Conservation (phyloP, 2,888 invertebrate genomes). For the Hybos culiciformis region DNA sequence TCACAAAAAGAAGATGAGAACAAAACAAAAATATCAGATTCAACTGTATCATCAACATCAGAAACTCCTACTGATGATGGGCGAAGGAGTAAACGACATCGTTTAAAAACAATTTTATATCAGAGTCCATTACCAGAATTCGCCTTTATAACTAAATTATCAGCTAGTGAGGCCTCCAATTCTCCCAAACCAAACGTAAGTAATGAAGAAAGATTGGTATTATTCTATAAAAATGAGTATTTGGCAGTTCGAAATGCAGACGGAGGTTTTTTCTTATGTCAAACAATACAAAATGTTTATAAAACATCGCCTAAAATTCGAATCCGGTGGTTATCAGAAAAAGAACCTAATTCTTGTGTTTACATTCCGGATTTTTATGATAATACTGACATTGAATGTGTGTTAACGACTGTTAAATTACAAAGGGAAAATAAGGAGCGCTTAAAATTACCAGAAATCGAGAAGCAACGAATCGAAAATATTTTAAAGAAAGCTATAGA, state of each 20-base stretch:
- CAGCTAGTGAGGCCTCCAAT: slow-evolving; percentile 43
- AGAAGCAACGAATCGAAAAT: slow-evolving; percentile 63
- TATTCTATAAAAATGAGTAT: slow-evolving; percentile 84
- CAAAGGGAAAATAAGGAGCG: slow-evolving; percentile 57
- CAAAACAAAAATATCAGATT: not conserved
- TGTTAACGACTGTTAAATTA: slow-evolving; percentile 71
- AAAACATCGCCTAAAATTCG: slow-evolving; percentile 71
- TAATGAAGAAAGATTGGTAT: slow-evolving; percentile 66
- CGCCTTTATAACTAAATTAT: slow-evolving; percentile 59
- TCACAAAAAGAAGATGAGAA: slow-evolving; percentile 2
- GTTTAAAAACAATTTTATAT: slow-evolving; percentile 48
- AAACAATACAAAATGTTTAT: slow-evolving; percentile 81
- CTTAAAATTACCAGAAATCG: slow-evolving; percentile 55
- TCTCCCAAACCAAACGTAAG: slow-evolving; percentile 39
- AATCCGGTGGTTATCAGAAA: slow-evolving; percentile 78
- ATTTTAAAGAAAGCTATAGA: slow-evolving; percentile 72
- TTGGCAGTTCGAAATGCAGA: slow-evolving; percentile 82
- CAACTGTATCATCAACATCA: not conserved
- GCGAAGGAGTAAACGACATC: slow-evolving; percentile 24
- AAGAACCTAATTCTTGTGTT: slow-evolving; percentile 39
- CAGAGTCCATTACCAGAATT: slow-evolving; percentile 71
- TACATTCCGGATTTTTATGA: slow-evolving; percentile 87
- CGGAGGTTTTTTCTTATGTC: slow-evolving; percentile 77
- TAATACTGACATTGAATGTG: slow-evolving; percentile 79
- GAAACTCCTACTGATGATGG: slow-evolving; percentile 15